Conservation (phyloP, 2,888 invertebrate species). For the Cheilosia vulpina region DNA sequence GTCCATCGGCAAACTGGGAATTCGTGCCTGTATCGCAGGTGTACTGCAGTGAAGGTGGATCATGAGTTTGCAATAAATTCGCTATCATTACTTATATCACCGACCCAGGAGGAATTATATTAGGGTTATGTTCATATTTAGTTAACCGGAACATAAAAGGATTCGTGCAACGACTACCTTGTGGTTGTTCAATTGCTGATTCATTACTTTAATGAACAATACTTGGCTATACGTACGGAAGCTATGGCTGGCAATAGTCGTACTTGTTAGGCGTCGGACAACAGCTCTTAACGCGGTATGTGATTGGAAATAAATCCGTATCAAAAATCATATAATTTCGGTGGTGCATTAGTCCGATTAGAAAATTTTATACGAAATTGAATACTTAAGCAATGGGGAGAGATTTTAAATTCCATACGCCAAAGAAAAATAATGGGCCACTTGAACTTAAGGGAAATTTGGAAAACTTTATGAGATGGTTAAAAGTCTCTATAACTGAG, state of each 20-base stretch:
- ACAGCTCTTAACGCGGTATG: neutral
- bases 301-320: neutral
- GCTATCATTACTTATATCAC: conserved; percentile 48
- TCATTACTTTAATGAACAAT: conserved; percentile 14
- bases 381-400: neutral
- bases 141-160: neutral
- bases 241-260: neutral
- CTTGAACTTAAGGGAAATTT: no score
- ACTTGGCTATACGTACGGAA: neutral
- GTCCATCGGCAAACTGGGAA: conserved; percentile 40
- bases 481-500: no score
- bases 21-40: conserved; percentile 47
- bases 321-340: neutral
- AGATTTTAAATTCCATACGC: no score
- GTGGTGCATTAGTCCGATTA: conserved; percentile 1
- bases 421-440: no score
- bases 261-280: neutral
- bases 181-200: conserved; percentile 9
- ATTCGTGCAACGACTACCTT: conserved; percentile 10
- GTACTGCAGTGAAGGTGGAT: conserved; percentile 42
- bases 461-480: no score
- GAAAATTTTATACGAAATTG: neutral
- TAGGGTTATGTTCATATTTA: conserved; percentile 15
- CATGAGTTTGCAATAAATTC: conserved; percentile 59
- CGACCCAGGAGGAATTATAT: conserved; percentile 16